phyloP scores from a whole-genome alignment of 2,797 vertebrate genomes.

The Enteromius afrohamiltoni region DNA sequence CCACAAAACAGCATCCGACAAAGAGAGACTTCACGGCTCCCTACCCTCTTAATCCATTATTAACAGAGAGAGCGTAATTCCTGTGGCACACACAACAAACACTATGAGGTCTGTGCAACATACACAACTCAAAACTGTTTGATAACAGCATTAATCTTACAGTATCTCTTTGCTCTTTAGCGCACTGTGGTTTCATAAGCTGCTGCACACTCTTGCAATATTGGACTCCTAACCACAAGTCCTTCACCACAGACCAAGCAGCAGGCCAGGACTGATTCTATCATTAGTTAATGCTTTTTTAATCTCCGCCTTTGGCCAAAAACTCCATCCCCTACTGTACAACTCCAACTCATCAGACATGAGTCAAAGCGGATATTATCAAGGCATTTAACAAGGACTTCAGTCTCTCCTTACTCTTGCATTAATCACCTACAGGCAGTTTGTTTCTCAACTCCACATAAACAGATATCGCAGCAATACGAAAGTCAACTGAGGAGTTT shows the following conservation, averaged over 20 bases:
- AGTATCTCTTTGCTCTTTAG: constrained; percentile 15
- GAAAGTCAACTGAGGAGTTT: background rate
- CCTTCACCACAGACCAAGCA: constrained; percentile 69
- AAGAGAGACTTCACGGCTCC: background rate
- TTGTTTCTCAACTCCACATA: constrained; percentile 1
- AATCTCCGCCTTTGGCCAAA: constrained; percentile 22
- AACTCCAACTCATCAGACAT: background rate
- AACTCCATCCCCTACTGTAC: background rate
- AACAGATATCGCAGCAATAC: background rate
- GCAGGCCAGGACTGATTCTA: constrained; percentile 40
- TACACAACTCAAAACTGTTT: constrained; percentile 13
- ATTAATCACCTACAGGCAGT: constrained; percentile 11
- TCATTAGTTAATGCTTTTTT: constrained; percentile 31
- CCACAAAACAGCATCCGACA: background rate
- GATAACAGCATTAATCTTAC: constrained; percentile 5
- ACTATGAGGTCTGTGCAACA: constrained; percentile 12
- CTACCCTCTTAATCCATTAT: constrained; percentile 13
- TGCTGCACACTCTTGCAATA: constrained; percentile 73
- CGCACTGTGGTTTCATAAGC: constrained; percentile 63
- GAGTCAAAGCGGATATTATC: constrained; percentile 26
- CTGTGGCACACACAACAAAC: background rate
- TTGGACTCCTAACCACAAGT: constrained; percentile 69
- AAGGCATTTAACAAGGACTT: constrained; percentile 18
- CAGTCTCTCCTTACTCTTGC: background rate
- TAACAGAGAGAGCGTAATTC: background rate